phyloP scores from a whole-genome alignment of 2,797 vertebrate species.

The Pangasius larnaudii region DNA sequence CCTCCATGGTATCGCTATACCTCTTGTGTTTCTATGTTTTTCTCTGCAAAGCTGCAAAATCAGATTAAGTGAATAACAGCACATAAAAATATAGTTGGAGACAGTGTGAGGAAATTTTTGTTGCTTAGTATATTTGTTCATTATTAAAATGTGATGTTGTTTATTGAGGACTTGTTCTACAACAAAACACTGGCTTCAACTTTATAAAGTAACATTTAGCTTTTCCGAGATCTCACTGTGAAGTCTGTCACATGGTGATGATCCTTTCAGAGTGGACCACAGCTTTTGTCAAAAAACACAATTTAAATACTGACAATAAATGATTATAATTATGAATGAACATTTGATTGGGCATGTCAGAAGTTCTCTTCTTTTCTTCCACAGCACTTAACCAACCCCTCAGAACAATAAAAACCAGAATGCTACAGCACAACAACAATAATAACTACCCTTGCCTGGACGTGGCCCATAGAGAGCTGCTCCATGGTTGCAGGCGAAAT shows the following conservation, averaged over 20 bases:
- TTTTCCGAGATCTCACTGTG: neutral
- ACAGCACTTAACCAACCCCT: slow-evolving; percentile 32
- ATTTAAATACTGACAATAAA: neutral
- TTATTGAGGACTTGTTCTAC: neutral
- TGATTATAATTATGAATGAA: neutral
- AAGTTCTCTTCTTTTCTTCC: slow-evolving; percentile 2
- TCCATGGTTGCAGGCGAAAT: slow-evolving; percentile 70
- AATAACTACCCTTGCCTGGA: slow-evolving; percentile 80
- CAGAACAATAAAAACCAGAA: slow-evolving; percentile 56
- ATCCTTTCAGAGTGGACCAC: neutral
- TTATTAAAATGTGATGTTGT: neutral
- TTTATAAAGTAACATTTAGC: neutral
- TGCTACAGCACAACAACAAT: slow-evolving; percentile 84
- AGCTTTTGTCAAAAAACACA: neutral
- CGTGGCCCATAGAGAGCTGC: slow-evolving; percentile 65
- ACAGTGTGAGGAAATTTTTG: neutral
- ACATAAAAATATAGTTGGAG: neutral
- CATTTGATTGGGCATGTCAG: neutral
- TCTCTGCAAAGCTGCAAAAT: neutral
- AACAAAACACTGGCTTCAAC: neutral
- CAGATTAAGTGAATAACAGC: neutral
- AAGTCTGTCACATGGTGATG: neutral
- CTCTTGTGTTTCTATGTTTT: neutral
- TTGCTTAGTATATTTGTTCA: neutral
- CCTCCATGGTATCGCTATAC: neutral